Conservation (phyloP, 92 coral and sea anemone species). For the Montipora capitata region DNA sequence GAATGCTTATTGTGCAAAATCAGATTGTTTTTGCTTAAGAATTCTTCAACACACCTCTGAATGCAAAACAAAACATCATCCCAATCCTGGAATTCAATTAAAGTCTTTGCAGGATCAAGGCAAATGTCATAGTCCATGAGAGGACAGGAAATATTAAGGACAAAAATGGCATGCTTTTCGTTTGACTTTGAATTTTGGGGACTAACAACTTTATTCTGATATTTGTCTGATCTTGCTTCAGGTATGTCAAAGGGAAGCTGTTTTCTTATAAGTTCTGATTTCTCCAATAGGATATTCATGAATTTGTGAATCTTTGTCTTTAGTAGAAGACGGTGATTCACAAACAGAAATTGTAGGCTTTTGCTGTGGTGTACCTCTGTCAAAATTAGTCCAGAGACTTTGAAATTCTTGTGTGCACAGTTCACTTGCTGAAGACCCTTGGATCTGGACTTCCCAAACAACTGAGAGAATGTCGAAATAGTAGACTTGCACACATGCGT, state of each 20-base stretch:
- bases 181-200: conserved; percentile 61
- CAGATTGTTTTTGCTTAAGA: conserved; percentile 72
- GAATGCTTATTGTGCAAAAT: conserved; percentile 38
- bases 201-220: conserved; percentile 27
- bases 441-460: conserved; percentile 91
- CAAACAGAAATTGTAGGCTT: conserved; percentile 87
- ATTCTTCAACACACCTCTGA: conserved; percentile 77
- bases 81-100: conserved; percentile 98
- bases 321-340: conserved; percentile 88
- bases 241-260: conserved; percentile 4
- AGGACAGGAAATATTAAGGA: conserved; percentile 84
- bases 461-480: conserved; percentile 87
- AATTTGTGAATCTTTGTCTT: conserved; percentile 95
- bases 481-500: conserved; percentile 84
- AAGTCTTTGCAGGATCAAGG: conserved; percentile 94
- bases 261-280: conserved; percentile 64
- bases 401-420: conserved; percentile 60
- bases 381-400: conserved; percentile 81
- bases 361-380: conserved; percentile 84
- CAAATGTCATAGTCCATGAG: conserved; percentile 88
- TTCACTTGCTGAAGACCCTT: conserved; percentile 78
- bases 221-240: not conserved
- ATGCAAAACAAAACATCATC: conserved; percentile 79
- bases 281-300: conserved; percentile 75
- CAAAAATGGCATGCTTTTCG: conserved; percentile 89